A percentile compares a stretch with the other conserved stretches of the same genome.
These are phyloP conservation scores for Agriotes lineatus DNA, from an alignment of 2,888 invertebrate genomes.

Conservation along the genomic window DNA sequence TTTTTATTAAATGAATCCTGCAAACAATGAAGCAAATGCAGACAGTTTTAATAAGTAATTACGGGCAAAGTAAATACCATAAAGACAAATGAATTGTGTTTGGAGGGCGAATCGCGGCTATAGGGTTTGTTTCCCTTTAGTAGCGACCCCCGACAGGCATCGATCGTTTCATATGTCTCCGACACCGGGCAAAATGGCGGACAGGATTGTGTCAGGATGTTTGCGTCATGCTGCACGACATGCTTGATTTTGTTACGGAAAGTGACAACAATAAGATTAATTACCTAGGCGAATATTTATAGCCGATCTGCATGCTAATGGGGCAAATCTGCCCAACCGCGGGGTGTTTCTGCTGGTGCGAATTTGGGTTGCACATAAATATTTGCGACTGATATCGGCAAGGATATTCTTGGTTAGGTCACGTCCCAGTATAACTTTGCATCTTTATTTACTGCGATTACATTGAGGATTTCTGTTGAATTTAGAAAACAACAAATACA, in stretches of 20 bases:
- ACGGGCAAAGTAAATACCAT: slow-evolving; percentile 49
- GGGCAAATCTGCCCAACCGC: not conserved
- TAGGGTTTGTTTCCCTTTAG: slow-evolving; percentile 58
- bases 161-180: slow-evolving; percentile 64
- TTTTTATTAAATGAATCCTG: slow-evolving; percentile 14
- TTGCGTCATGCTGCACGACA: slow-evolving; percentile 48
- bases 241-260: slow-evolving; percentile 36
- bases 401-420: too few relatives aligned
- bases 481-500: too few relatives aligned
- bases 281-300: slow-evolving; percentile 33
- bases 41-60: slow-evolving; percentile 50
- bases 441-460: too few relatives aligned
- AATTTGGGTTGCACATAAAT: too few relatives aligned
- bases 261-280: slow-evolving; percentile 42
- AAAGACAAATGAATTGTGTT: slow-evolving; percentile 59
- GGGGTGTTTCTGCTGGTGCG: not conserved
- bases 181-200: slow-evolving; percentile 64
- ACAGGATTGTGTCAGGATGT: slow-evolving; percentile 49
- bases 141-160: slow-evolving; percentile 55
- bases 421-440: too few relatives aligned
- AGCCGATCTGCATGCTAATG: slow-evolving; percentile 16
- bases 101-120: slow-evolving; percentile 50
- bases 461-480: too few relatives aligned
- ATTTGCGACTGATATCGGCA: too few relatives aligned
- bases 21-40: slow-evolving; percentile 28